A percentile compares a stretch with the other conserved stretches of the same genome.
These are phyloP conservation scores for Sinocyclocheilus maitianheensis DNA, from an alignment of 2,113 vertebrate genomes.

Conservation along the genomic window DNA sequence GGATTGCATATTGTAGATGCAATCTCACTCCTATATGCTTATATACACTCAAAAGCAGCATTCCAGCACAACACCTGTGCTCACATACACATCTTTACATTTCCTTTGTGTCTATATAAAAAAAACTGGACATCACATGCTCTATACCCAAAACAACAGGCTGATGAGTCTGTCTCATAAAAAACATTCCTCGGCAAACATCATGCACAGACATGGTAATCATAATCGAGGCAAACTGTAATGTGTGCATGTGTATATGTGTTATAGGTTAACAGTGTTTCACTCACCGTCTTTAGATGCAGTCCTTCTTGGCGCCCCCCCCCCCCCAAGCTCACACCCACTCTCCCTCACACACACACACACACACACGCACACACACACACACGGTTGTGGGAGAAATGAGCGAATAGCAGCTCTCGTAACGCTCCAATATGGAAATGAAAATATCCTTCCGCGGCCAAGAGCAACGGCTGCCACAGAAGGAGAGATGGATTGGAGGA, in stretches of 20 bases:
- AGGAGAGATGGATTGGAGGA: constrained; percentile 9
- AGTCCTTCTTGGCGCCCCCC: constrained; percentile 15
- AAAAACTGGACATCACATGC: neutral
- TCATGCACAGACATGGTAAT: neutral
- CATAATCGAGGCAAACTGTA: constrained; percentile 6
- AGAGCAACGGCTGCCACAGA: constrained; percentile 33
- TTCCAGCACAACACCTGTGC: constrained; percentile 4
- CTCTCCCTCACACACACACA: neutral
- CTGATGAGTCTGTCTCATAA: neutral
- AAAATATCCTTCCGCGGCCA: constrained; percentile 38
- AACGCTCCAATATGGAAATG: constrained; percentile 38
- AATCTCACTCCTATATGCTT: neutral
- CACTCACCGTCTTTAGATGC: constrained; percentile 38
- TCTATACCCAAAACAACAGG: constrained; percentile 12
- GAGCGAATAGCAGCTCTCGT: constrained; percentile 33
- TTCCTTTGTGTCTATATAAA: constrained; percentile 4
- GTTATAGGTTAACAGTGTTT: constrained; percentile 23
- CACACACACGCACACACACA: neutral
- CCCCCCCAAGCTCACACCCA: neutral
- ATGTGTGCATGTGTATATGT: neutral
- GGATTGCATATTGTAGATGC: neutral
- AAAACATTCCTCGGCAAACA: neutral
- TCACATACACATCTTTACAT: constrained; percentile 16
- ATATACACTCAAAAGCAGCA: constrained; percentile 14
- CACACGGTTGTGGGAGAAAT: constrained; percentile 32